Evolutionary conservation across 1,140 invertebrate species (phyloP).

Genomic region (Archegozetes longisetosus): DNA sequence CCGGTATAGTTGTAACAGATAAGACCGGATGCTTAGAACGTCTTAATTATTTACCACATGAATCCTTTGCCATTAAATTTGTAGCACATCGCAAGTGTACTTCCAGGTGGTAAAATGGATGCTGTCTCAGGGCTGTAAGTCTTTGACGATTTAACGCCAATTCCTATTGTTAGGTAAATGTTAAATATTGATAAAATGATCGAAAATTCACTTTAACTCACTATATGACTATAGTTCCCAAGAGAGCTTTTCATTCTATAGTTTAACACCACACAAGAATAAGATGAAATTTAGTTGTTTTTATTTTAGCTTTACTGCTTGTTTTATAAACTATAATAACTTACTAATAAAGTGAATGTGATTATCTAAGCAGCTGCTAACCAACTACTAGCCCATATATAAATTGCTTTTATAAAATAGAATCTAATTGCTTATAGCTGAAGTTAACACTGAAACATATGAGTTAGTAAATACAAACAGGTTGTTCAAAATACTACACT

Average conservation of each 20-base stretch:
- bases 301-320: background rate
- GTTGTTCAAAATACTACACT: no score
- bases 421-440: no score
- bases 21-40: background rate
- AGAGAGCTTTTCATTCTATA: background rate
- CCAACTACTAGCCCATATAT: no score
- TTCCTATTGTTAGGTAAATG: background rate
- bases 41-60: slow-evolving; percentile 52
- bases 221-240: no score
- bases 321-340: background rate
- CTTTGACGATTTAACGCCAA: slow-evolving; percentile 18
- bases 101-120: slow-evolving; percentile 77
- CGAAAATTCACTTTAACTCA: no score
- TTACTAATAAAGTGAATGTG: background rate
- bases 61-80: slow-evolving; percentile 80
- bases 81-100: slow-evolving; percentile 68
- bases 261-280: background rate
- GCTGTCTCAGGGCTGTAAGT: slow-evolving; percentile 24
- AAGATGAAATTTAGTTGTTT: background rate
- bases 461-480: no score
- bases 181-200: background rate
- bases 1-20: background rate
- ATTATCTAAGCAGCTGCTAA: background rate
- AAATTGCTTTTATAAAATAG: no score
- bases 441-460: no score